Evolutionary conservation across 2,797 vertebrate species (phyloP).

Genomic region (Aplochiton taeniatus): DNA sequence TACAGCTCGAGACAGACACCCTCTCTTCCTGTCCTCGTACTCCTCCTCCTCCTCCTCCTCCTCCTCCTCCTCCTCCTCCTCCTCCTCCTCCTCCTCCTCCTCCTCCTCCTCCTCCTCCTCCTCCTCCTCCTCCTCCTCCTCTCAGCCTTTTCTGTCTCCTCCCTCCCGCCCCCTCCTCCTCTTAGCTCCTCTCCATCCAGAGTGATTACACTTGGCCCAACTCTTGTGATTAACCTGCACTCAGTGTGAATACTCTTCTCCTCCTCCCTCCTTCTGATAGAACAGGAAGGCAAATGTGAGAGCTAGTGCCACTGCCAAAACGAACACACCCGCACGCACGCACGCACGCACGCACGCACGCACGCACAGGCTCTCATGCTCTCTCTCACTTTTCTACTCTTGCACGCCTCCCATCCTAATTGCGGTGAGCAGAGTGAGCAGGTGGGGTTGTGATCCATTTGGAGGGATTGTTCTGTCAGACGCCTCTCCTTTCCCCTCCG

Average conservation of each 20-base stretch:
- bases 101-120: too few relatives aligned
- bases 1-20: too few relatives aligned
- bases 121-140: too few relatives aligned
- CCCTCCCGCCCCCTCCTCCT: background rate
- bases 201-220: background rate
- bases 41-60: too few relatives aligned
- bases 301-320: background rate
- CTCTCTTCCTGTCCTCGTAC: too few relatives aligned
- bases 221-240: conserved; percentile 21
- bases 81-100: background rate
- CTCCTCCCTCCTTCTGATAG: background rate
- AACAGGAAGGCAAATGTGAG: background rate
- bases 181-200: background rate
- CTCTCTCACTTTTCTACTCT: background rate
- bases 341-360: too few relatives aligned
- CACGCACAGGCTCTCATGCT: too few relatives aligned
- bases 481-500: background rate
- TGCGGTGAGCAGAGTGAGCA: too few relatives aligned
- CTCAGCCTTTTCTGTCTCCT: background rate
- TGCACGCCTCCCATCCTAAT: too few relatives aligned
- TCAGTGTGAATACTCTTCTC: conserved; percentile 16
- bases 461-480: conserved; percentile 1
- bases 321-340: too few relatives aligned
- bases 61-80: too few relatives aligned
- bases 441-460: too few relatives aligned